phyloP scores from a whole-genome alignment of 2,797 vertebrate genomes.

The Parotocinclus haroldoi region DNA sequence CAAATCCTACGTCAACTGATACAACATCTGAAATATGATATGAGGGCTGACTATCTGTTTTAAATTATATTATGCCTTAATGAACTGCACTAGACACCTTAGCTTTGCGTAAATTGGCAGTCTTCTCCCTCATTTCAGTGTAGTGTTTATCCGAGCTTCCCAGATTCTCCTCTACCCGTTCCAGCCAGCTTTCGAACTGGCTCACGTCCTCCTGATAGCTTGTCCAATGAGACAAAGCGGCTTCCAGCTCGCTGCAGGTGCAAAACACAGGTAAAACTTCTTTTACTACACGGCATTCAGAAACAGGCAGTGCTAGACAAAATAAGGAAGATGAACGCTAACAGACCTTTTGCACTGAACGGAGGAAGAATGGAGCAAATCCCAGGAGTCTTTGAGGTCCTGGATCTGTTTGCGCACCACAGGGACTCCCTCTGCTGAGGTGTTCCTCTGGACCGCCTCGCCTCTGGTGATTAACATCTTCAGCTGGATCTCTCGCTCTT shows the following conservation, averaged over 20 bases:
- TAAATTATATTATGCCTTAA: too few species aligned
- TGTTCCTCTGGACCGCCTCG: slow-evolving; percentile 91
- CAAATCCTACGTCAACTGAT: too few species aligned
- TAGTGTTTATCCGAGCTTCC: slow-evolving; percentile 78
- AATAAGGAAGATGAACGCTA: too few species aligned
- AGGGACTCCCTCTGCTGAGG: slow-evolving; percentile 85
- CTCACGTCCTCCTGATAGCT: slow-evolving; percentile 94
- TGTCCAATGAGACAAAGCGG: slow-evolving; percentile 93
- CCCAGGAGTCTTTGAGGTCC: slow-evolving; percentile 90
- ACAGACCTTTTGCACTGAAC: slow-evolving; percentile 93
- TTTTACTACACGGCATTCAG: slow-evolving; percentile 7
- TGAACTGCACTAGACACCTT: slow-evolving; percentile 71
- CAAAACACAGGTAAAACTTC: slow-evolving; percentile 19
- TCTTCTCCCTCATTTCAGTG: slow-evolving; percentile 91
- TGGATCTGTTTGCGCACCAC: slow-evolving; percentile 87
- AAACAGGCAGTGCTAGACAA: background rate
- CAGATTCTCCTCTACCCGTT: slow-evolving; percentile 81
- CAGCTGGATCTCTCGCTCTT: slow-evolving; percentile 95
- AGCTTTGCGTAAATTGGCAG: slow-evolving; percentile 82
- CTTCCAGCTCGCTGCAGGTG: slow-evolving; percentile 85
- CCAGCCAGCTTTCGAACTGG: slow-evolving; percentile 92
- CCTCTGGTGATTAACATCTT: slow-evolving; percentile 91
- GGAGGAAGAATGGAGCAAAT: slow-evolving; percentile 82
- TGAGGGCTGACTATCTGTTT: too few species aligned
- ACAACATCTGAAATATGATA: too few species aligned